Base-by-base conservation (phyloP, 2,888 invertebrate species). In the Temnothorax ravouxi region DNA sequence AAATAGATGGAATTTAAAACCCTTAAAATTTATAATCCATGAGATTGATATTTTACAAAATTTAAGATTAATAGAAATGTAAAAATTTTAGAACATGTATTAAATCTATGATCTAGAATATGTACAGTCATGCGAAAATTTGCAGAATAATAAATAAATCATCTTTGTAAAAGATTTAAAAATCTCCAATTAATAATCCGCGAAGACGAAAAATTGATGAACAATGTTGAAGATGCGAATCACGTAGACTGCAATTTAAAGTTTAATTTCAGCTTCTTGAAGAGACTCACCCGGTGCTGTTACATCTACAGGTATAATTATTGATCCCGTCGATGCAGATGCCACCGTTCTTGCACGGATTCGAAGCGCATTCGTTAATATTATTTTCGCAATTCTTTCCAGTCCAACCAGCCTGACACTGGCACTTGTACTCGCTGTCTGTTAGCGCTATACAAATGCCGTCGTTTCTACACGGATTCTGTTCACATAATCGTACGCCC, bases 291-390 rank as follows among this genome's bases (percentile, higher is more conserved):
- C 96, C 96, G 0, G 98, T 98, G 91, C 96, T 96, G 67, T 95
- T 95, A 94, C 98, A 98, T 93, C 97, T 96, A 95, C 98, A 98
- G 13, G 96, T 96, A 95, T 96, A 98, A 92, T 97, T 96, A 94
- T 97, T 97, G 89, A 96, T 95, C 72, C 96, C 96, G 87, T 95
- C 95, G 69, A 96, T 95, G 94, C 98, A 98, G 81, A 95, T 95
- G 9, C 97, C 97, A 88, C 97, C 97, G 95, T 98, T 96, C 88
- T 96, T 95, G 93, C 98, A 98, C 0, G 97, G 97, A 89, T 94
- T 95, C n/a, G 96, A 95, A 85, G 96, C 95, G 95, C 98, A 98
- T 93, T 98, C 98, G 94, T 98, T 97, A 84, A 97, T 95, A 93
- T 98, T 97, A 38, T 95, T 96, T 94, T 98, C 98, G 94, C 97